phyloP scores from a whole-genome alignment of 53 echinoderm and acorn worm species.

The Paracentrotus lividus region DNA sequence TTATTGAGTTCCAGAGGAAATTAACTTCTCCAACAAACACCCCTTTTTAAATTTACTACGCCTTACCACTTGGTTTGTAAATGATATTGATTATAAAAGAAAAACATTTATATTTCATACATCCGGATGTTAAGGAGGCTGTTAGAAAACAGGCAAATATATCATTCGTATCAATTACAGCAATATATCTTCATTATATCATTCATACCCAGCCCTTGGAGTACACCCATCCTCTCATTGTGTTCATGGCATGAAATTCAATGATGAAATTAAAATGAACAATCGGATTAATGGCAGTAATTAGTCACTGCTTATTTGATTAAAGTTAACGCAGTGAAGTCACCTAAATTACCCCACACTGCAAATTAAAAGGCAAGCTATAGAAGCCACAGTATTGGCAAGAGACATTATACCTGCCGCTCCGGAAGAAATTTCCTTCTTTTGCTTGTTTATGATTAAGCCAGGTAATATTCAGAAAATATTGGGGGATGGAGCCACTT shows the following conservation, averaged over 20 bases:
- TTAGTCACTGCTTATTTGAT: slow-evolving; percentile 68
- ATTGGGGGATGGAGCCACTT: slow-evolving; percentile 56
- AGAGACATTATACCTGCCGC: neutral
- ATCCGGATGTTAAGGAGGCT: slow-evolving; percentile 3
- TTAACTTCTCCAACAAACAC: neutral
- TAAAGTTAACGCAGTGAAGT: slow-evolving; percentile 43
- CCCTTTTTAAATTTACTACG: neutral
- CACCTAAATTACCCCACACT: slow-evolving; percentile 64
- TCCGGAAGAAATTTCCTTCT: slow-evolving; percentile 41
- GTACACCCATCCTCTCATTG: neutral
- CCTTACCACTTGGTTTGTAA: neutral
- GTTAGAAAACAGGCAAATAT: slow-evolving; percentile 6
- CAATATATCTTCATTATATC: slow-evolving; percentile 43
- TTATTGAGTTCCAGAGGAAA: neutral
- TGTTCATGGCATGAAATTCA: slow-evolving; percentile 61
- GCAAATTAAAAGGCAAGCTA: slow-evolving; percentile 48
- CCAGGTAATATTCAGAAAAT: slow-evolving; percentile 68
- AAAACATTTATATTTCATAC: neutral
- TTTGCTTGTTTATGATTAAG: slow-evolving; percentile 68
- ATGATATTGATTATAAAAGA: neutral
- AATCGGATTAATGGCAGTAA: slow-evolving; percentile 70
- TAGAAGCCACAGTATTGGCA: neutral
- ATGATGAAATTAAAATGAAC: slow-evolving; percentile 68
- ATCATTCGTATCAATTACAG: slow-evolving; percentile 42
- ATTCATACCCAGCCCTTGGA: neutral